Percentiles rank a stretch among this genome's conserved stretches.
phyloP scores from a whole-genome alignment of 2,113 vertebrate genomes.

The Urocitellus parryii region DNA sequence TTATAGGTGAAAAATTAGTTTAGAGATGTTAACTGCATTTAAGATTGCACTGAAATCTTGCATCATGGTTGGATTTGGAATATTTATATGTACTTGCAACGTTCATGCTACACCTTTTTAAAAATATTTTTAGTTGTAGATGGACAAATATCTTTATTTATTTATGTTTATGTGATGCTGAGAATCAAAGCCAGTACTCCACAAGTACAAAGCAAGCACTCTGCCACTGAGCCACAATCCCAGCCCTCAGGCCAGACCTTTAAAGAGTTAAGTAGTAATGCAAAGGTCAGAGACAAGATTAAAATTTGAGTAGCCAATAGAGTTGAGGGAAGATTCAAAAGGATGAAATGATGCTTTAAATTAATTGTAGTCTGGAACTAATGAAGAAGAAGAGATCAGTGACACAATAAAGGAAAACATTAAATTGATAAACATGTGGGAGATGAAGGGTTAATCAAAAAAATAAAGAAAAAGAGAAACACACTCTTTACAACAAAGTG shows the following conservation, averaged over 20 bases:
- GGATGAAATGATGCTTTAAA: neutral
- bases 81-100: constrained; percentile 8
- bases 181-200: too few species aligned
- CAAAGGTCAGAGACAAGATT: neutral
- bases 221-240: too few species aligned
- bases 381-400: neutral
- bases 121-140: too few species aligned
- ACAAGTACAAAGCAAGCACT: too few species aligned
- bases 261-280: constrained; percentile 6
- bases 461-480: neutral
- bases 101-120: neutral
- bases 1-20: neutral
- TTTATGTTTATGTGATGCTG: too few species aligned
- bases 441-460: neutral
- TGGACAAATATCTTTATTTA: too few species aligned
- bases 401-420: neutral
- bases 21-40: neutral
- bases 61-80: neutral
- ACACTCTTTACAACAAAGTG: neutral
- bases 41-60: neutral
- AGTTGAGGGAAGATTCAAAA: neutral
- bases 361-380: neutral
- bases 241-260: neutral
- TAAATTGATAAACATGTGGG: neutral
- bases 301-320: neutral